Conservation (phyloP, 2,797 vertebrate species). For the Spheniscus humboldti region DNA sequence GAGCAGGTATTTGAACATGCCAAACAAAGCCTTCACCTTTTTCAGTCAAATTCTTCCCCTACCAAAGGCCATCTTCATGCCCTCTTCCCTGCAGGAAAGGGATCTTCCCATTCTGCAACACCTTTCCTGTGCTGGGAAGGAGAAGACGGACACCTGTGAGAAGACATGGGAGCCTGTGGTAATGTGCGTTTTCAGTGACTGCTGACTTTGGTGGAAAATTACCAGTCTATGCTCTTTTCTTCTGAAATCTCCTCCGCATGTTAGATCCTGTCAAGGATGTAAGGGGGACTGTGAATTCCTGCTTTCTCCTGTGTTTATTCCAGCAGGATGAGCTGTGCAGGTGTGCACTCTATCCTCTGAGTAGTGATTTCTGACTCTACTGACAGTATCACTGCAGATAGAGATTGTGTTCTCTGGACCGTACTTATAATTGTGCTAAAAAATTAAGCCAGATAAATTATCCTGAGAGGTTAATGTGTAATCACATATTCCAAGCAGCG, state of each 20-base stretch:
- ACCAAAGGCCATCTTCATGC: background rate
- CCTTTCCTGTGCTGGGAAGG: background rate
- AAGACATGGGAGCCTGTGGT: background rate
- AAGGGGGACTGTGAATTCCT: background rate
- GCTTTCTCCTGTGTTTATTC: background rate
- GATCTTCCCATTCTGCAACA: background rate
- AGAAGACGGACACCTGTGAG: background rate
- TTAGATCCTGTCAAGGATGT: background rate
- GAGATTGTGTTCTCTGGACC: background rate
- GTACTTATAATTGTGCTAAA: background rate
- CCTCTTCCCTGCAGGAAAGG: background rate
- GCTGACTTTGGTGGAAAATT: background rate
- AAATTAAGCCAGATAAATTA: background rate
- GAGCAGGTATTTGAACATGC: background rate
- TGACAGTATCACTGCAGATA: background rate
- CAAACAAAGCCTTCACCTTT: background rate
- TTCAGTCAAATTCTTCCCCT: background rate
- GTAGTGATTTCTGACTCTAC: background rate
- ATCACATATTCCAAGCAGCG: background rate
- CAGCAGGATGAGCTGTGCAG: background rate
- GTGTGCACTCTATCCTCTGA: background rate
- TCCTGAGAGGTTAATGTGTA: background rate
- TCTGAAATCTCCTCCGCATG: background rate
- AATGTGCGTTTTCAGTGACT: background rate
- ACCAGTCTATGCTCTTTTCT: background rate